These are phyloP conservation scores for Cerceris rybyensis DNA, from an alignment of 2,888 invertebrate genomes.

Conservation along the genomic window DNA sequence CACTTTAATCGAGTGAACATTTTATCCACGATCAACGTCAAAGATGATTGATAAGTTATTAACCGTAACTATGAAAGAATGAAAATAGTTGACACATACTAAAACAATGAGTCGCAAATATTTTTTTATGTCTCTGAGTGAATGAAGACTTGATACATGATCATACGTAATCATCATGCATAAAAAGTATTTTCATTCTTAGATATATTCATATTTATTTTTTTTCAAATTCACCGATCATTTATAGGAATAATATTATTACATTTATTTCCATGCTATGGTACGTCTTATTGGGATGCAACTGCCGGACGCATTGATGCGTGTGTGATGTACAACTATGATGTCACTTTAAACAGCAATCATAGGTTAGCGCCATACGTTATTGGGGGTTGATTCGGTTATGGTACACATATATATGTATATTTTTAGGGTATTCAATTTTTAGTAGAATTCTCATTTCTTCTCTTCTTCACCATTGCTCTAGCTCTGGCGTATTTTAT, in stretches of 20 bases:
- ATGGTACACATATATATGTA: conserved; percentile 68
- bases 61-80: conserved; percentile 53
- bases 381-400: conserved; percentile 76
- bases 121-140: conserved; percentile 18
- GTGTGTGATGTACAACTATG: conserved; percentile 80
- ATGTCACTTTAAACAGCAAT: conserved; percentile 80
- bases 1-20: conserved; percentile 12
- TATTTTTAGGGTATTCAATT: conserved; percentile 49
- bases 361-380: conserved; percentile 81
- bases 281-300: conserved; percentile 79
- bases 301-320: conserved; percentile 78
- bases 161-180: conserved; percentile 37
- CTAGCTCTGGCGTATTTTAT: conserved; percentile 42
- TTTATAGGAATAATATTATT: conserved; percentile 72
- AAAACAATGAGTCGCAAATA: conserved; percentile 9
- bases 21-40: conserved; percentile 21
- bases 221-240: conserved; percentile 48
- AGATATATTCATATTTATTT: conserved; percentile 56
- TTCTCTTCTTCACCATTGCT: conserved; percentile 43
- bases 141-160: conserved; percentile 32
- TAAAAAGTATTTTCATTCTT: conserved; percentile 65
- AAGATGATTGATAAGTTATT: conserved; percentile 41
- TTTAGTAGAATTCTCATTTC: conserved; percentile 59
- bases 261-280: conserved; percentile 81
- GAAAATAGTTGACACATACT: conserved; percentile 58